These are phyloP conservation scores for Dyspetes luteomarginatus DNA, from an alignment of 2,888 invertebrate species.

Conservation along the genomic window DNA sequence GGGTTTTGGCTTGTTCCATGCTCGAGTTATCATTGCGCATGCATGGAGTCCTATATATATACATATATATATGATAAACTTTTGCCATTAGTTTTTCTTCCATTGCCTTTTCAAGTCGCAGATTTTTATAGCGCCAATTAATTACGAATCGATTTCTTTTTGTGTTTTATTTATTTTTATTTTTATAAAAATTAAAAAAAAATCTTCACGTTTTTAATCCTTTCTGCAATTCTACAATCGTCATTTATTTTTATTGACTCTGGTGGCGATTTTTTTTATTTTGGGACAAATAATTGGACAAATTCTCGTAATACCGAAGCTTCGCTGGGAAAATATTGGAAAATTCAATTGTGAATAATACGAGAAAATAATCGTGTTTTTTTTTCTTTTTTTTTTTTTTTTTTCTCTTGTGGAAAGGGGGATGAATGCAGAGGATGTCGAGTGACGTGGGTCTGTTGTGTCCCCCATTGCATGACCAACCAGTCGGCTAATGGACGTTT, in stretches of 20 bases:
- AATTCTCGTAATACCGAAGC: constrained; percentile 2
- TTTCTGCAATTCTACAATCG: too few species aligned
- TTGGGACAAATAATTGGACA: neutral
- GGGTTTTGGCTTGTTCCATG: neutral
- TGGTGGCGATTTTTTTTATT: neutral
- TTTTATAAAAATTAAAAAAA: too few species aligned
- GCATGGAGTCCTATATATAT: too few species aligned
- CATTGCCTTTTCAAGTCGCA: neutral
- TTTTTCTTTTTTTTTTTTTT: too few species aligned
- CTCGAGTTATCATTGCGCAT: constrained; percentile 4
- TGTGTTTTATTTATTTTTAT: too few species aligned
- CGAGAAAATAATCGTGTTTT: neutral
- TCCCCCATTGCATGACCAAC: neutral
- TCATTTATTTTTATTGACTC: neutral
- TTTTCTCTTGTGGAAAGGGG: too few species aligned
- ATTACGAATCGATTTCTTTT: too few species aligned
- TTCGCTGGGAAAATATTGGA: constrained; percentile 23
- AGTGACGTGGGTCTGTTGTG: neutral
- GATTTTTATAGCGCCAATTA: too few species aligned
- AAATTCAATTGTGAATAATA: constrained; percentile 23
- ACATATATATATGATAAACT: neutral
- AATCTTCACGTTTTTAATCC: too few species aligned
- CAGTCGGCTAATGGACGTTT: constrained; percentile 50
- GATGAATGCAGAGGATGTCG: neutral
- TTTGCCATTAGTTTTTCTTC: neutral